Evolutionary conservation across 2,113 vertebrate genomes (phyloP).

Genomic region (Microcebus murinus): DNA sequence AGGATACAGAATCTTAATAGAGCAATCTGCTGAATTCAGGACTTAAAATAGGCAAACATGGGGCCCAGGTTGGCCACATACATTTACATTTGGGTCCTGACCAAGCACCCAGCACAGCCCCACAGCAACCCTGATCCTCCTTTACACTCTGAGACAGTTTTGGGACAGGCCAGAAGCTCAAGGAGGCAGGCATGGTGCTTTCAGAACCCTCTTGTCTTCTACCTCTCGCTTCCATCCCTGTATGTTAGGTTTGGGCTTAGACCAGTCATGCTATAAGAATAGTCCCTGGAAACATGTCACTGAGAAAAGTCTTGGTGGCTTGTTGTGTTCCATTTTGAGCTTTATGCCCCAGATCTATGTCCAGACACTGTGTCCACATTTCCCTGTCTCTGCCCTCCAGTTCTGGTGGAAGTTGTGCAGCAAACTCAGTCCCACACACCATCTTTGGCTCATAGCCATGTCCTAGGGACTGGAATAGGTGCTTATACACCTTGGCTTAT

Average conservation of each 20-base stretch:
- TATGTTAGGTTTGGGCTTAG: not conserved
- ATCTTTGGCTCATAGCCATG: not conserved
- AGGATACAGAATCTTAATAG: not conserved
- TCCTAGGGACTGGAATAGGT: not conserved
- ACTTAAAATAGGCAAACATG: not conserved
- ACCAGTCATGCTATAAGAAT: not conserved
- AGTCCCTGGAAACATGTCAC: not conserved
- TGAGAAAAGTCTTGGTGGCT: not conserved
- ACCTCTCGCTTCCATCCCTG: not conserved
- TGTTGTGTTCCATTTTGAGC: not conserved
- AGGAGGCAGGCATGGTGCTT: not conserved
- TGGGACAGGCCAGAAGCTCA: not conserved
- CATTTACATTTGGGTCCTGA: not conserved
- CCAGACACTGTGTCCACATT: not conserved
- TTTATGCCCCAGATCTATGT: not conserved
- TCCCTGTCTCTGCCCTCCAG: not conserved
- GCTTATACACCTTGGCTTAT: not conserved
- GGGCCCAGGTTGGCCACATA: not conserved
- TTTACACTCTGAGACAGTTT: not conserved
- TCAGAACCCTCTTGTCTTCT: not conserved
- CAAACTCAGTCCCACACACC: not conserved
- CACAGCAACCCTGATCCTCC: not conserved
- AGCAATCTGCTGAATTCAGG: not conserved
- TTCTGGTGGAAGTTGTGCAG: not conserved
- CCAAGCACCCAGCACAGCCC: not conserved